Percentiles rank a stretch among this genome's conserved stretches.
phyloP scores from a whole-genome alignment of 2,797 vertebrate species.

The Oophaga sylvatica region DNA sequence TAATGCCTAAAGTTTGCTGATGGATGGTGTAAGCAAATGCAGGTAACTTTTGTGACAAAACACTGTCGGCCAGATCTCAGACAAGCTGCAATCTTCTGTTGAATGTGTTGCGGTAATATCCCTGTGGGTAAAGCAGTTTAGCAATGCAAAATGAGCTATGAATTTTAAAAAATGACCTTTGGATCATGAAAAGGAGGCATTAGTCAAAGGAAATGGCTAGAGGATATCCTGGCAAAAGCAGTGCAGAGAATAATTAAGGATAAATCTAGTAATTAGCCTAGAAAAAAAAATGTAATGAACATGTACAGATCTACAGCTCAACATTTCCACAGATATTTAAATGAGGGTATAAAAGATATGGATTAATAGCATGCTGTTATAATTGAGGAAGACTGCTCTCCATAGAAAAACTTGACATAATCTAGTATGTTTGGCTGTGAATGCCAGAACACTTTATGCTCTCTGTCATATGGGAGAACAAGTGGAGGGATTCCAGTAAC shows the following conservation, averaged over 20 bases:
- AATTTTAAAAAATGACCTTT: constrained; percentile 61
- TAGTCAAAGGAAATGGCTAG: constrained; percentile 54
- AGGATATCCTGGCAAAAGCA: constrained; percentile 49
- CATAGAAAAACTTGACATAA: background rate
- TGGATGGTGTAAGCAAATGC: constrained; percentile 33
- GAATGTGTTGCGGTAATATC: constrained; percentile 51
- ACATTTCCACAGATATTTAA: constrained; percentile 22
- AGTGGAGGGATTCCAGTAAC: constrained; percentile 30
- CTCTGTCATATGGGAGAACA: constrained; percentile 12
- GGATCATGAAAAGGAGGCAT: constrained; percentile 58
- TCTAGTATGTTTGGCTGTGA: constrained; percentile 17
- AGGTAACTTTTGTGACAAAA: constrained; percentile 53
- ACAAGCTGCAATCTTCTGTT: constrained; percentile 33
- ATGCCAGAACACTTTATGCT: constrained; percentile 32
- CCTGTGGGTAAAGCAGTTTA: constrained; percentile 54
- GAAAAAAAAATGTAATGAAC: constrained; percentile 38
- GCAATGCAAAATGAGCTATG: constrained; percentile 59
- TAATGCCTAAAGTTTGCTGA: constrained; percentile 50
- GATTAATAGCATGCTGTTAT: constrained; percentile 20
- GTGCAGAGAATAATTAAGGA: constrained; percentile 48
- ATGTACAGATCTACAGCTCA: constrained; percentile 31
- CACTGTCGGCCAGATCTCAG: constrained; percentile 42
- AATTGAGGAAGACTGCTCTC: constrained; percentile 21
- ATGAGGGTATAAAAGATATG: background rate
- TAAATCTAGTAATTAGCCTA: constrained; percentile 56